phyloP scores from a whole-genome alignment of 2,888 invertebrate species.

The Pemphredon lugubris region DNA sequence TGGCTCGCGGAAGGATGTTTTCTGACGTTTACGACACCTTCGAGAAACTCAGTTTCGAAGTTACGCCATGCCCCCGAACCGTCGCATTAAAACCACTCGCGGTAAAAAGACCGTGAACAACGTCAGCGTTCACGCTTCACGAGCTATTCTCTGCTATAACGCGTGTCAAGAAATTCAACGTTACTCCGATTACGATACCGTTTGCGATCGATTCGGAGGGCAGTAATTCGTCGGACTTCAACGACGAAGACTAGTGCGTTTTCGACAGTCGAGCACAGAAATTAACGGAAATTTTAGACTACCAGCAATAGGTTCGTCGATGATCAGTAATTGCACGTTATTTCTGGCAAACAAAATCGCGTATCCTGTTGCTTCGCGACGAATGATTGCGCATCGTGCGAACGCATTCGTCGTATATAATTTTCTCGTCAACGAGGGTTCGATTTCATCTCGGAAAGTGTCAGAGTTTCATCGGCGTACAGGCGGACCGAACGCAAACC shows the following conservation, averaged over 20 bases:
- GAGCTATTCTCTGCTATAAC: slow-evolving; percentile 17
- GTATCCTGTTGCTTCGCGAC: no score
- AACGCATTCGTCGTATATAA: no score
- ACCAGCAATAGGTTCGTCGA: no score
- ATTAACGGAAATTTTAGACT: no score
- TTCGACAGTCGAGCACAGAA: no score
- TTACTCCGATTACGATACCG: neutral
- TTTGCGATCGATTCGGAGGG: neutral
- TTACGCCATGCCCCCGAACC: slow-evolving; percentile 32
- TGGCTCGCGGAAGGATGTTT: slow-evolving; percentile 51
- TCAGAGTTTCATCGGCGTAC: no score
- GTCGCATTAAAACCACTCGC: slow-evolving; percentile 41
- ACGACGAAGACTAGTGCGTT: neutral
- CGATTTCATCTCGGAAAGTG: no score
- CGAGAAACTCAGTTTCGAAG: slow-evolving; percentile 52
- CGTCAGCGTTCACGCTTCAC: slow-evolving; percentile 13
- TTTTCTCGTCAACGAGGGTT: no score
- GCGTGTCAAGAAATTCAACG: neutral
- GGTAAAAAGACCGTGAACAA: slow-evolving; percentile 39
- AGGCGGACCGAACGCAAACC: no score
- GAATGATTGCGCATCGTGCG: no score
- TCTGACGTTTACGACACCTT: slow-evolving; percentile 57
- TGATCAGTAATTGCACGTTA: no score
- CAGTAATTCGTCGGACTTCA: neutral
- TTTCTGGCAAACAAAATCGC: no score